Evolutionary conservation across 2,797 vertebrate genomes (phyloP).

Genomic region (Chelmon rostratus): DNA sequence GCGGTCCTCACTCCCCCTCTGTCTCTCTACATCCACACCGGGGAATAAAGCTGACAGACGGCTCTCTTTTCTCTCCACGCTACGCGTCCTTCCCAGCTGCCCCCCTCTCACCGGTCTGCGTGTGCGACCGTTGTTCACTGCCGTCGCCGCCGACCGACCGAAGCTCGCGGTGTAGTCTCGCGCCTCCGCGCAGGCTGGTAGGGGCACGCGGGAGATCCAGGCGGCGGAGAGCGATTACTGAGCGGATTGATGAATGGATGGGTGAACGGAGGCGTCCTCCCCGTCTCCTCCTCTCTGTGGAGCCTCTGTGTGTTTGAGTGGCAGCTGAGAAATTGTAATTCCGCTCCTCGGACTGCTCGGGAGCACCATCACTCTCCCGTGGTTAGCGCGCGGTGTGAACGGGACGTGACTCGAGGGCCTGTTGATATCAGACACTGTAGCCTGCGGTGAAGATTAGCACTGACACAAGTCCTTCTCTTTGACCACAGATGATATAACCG

Average conservation of each 20-base stretch:
- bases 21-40: constrained; percentile 82
- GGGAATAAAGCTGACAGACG: constrained; percentile 59
- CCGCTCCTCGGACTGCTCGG: constrained; percentile 31
- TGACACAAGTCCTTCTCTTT: constrained; percentile 42
- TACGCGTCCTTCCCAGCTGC: constrained; percentile 47
- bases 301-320: constrained; percentile 46
- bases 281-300: constrained; percentile 52
- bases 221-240: constrained; percentile 53
- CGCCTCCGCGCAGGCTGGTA: constrained; percentile 59
- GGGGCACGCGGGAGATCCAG: constrained; percentile 72
- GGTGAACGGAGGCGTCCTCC: constrained; percentile 56
- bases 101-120: constrained; percentile 54
- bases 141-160: constrained; percentile 40
- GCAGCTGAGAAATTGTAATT: constrained; percentile 43
- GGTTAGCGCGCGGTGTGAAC: constrained; percentile 37
- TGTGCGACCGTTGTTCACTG: constrained; percentile 61
- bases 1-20: constrained; percentile 53
- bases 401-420: constrained; percentile 60
- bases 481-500: constrained; percentile 15
- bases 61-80: constrained; percentile 25
- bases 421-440: constrained; percentile 60
- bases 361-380: constrained; percentile 56
- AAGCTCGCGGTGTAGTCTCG: constrained; percentile 59
- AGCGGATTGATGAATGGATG: constrained; percentile 56
- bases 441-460: constrained; percentile 53